phyloP scores from a whole-genome alignment of 1,140 invertebrate species.

The Drosophila pruinosa region DNA sequence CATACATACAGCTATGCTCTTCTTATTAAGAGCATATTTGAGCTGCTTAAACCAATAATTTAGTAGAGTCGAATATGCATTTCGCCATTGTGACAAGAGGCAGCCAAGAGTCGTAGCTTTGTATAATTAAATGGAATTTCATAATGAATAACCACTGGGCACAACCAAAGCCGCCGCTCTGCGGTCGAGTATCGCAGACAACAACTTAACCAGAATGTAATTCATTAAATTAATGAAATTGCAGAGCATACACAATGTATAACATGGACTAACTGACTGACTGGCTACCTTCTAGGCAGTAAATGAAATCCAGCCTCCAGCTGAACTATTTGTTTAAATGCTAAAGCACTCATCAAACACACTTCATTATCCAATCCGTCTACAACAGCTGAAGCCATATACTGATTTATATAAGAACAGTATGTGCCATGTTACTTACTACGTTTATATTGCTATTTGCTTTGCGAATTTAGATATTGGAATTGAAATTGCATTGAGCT shows the following conservation, averaged over 20 bases:
- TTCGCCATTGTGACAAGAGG: background rate
- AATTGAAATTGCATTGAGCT: background rate
- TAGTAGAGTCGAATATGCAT: no score
- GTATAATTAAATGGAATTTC: constrained; percentile 66
- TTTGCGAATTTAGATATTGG: background rate
- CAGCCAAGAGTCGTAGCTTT: background rate
- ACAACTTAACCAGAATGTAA: constrained; percentile 53
- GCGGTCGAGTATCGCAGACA: constrained; percentile 14
- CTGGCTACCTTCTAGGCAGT: background rate
- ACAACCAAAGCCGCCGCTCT: background rate
- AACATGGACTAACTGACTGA: no score
- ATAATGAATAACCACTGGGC: constrained; percentile 29
- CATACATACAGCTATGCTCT: no score
- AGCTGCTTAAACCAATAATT: constrained; percentile 61
- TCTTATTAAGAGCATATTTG: background rate
- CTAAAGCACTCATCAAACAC: background rate
- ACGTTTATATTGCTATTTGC: background rate
- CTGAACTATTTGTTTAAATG: constrained; percentile 11
- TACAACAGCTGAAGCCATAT: no score
- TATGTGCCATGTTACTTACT: no score
- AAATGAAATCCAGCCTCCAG: constrained; percentile 8
- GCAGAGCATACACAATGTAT: constrained; percentile 50
- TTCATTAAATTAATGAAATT: constrained; percentile 77
- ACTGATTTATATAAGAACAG: no score
- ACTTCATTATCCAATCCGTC: background rate